Percentiles rank a stretch among this genome's conserved stretches.
These are phyloP conservation scores for Mesorhabditis spiculigera DNA, from an alignment of 2,888 invertebrate genomes.

Conservation along the genomic window DNA sequence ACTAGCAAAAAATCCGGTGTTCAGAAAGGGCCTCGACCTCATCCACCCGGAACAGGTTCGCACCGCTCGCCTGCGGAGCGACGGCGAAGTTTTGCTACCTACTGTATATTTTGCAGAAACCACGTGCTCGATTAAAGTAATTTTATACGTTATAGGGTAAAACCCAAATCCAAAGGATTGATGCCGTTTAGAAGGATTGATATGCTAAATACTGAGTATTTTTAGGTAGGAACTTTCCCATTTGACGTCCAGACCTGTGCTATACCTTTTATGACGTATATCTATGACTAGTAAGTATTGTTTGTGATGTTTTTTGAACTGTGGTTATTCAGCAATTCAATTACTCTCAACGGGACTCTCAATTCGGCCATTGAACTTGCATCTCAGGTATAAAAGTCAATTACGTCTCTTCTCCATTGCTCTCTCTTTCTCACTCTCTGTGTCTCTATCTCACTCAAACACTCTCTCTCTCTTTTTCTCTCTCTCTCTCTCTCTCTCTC, in stretches of 20 bases:
- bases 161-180: no score
- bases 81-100: not conserved
- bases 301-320: not conserved
- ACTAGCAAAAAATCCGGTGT: no score
- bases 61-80: not conserved
- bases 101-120: not conserved
- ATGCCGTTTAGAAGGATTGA: no score
- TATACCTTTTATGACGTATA: not conserved
- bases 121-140: not conserved
- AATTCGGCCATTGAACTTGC: not conserved
- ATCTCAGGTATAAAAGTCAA: no score
- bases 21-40: no score
- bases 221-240: conserved; percentile 1
- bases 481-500: no score
- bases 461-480: no score
- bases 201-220: not conserved
- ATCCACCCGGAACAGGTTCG: no score
- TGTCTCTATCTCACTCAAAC: no score
- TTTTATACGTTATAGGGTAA: no score
- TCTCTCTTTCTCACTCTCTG: no score
- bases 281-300: not conserved
- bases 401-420: no score
- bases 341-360: not conserved
- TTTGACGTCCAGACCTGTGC: not conserved
- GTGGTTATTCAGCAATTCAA: not conserved